Evolutionary conservation across 2,797 vertebrate species (phyloP).

Genomic region (Ctenopoma kingsleyae): DNA sequence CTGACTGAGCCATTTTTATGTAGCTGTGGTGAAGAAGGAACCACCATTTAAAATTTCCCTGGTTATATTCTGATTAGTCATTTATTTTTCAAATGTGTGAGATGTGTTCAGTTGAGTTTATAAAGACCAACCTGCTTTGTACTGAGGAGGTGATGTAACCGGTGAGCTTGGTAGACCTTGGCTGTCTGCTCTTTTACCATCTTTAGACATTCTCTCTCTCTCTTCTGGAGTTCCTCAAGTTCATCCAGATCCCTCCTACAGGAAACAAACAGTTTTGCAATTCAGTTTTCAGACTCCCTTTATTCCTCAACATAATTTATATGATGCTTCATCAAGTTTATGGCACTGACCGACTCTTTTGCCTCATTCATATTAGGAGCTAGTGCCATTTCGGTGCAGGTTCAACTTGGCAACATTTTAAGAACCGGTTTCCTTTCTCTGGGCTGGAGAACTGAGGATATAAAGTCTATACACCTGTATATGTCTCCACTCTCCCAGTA

Average conservation of each 20-base stretch:
- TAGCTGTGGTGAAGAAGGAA: slow-evolving; percentile 8
- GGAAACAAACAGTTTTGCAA: slow-evolving; percentile 22
- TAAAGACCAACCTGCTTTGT: slow-evolving; percentile 88
- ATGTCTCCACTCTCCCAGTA: too few species aligned
- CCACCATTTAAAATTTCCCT: not conserved
- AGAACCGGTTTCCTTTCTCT: too few species aligned
- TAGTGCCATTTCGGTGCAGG: too few species aligned
- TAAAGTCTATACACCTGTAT: too few species aligned
- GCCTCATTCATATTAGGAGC: too few species aligned
- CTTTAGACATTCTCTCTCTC: slow-evolving; percentile 80
- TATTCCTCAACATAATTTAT: not conserved
- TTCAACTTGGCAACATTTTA: too few species aligned
- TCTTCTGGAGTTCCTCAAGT: slow-evolving; percentile 84
- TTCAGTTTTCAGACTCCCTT: not conserved
- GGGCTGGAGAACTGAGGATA: too few species aligned
- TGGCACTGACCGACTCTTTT: not conserved
- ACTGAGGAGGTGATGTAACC: slow-evolving; percentile 94
- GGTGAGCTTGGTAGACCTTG: slow-evolving; percentile 86
- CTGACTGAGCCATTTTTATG: not conserved
- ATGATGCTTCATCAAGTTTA: too few species aligned
- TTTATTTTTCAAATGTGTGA: not conserved
- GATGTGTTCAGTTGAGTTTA: slow-evolving; percentile 7
- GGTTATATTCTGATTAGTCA: not conserved
- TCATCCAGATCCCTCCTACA: slow-evolving; percentile 89
- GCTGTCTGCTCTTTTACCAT: slow-evolving; percentile 84